These are phyloP conservation scores for Lytechinus pictus DNA, from an alignment of 35 echinoderm and acorn worm genomes.

Conservation along the genomic window DNA sequence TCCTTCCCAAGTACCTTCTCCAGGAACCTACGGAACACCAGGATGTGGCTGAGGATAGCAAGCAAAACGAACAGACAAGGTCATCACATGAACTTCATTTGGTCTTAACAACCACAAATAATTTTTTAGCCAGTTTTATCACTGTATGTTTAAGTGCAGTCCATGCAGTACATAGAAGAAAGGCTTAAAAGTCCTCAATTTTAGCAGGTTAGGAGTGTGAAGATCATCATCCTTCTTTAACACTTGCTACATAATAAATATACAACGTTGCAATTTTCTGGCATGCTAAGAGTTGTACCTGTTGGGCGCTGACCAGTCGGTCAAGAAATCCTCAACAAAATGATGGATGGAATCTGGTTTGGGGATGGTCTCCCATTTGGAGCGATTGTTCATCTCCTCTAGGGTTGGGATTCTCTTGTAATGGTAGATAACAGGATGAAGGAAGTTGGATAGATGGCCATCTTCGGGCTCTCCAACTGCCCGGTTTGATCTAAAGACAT, in stretches of 20 bases:
- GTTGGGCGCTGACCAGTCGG: constrained; percentile 88
- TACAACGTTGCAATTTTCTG: background rate
- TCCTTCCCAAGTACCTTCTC: constrained; percentile 28
- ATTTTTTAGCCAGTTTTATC: too few relatives aligned
- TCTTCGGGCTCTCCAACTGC: constrained; percentile 78
- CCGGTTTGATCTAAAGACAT: constrained; percentile 74
- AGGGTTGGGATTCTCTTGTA: constrained; percentile 83
- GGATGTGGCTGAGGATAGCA: constrained; percentile 45
- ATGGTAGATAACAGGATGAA: constrained; percentile 94
- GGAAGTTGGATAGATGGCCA: constrained; percentile 90
- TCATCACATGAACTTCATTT: too few relatives aligned
- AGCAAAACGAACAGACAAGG: background rate
- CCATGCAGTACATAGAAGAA: too few relatives aligned
- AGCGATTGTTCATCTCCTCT: constrained; percentile 68
- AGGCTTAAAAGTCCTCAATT: too few relatives aligned
- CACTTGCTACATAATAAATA: background rate
- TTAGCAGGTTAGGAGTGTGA: too few relatives aligned
- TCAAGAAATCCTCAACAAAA: constrained; percentile 97
- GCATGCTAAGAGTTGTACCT: constrained; percentile 60
- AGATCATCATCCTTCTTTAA: too few relatives aligned
- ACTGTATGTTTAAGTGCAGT: too few relatives aligned
- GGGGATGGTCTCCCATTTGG: constrained; percentile 66
- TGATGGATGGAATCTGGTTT: constrained; percentile 79
- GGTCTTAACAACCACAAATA: too few relatives aligned
- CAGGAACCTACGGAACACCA: constrained; percentile 53